Evolutionary conservation across 2,113 vertebrate species (phyloP), one percentile per base, ranked within the genome.

Genomic region (Petaurus breviceps): DNA sequence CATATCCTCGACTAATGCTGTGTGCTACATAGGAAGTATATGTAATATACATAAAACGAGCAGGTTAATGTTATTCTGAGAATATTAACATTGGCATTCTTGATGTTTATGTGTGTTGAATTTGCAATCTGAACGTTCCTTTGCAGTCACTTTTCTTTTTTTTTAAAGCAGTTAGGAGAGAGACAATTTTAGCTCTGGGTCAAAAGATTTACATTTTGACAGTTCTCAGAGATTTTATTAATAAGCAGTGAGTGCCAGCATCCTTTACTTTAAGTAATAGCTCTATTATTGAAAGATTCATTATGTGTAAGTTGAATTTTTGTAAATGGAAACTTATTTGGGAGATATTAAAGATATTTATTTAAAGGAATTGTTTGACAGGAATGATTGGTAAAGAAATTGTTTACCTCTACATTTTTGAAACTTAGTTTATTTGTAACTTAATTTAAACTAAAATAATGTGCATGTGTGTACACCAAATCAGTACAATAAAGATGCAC

Each of bases 91-190:
- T 43, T 0, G 0, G 89, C 53, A 52, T 91, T 68, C 28, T 93
- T 92, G 94, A 91, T 68, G 90, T 92, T 95, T 91, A 14, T 77
- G 51, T 57, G 37, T 91, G 25, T 50, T 89, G 37, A 57, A 11
- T 68, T 11, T 92, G 47, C 28, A 90, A 47, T 90, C 90, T 68
- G 22, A 93, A 52, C 94, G 24, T 94, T 90, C 92, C 92, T 95
- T 84, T 94, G 25, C 91, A 93, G 50, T 84, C 28, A 93, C 51
- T 95, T 91, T 43, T 97, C 92, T 46, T 2, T 49, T 90, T 68
- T 95, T 95, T 93, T 61, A 95, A 93, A 95, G 68, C 37, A 91
- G 12, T 92, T 89, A 93, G 49, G 90, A 92, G 96, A 90, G 90
- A 93, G 51, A 90, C 51, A 94, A 47, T 93, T 95, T 94, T 94